These are phyloP conservation scores for Peromyscus maniculatus DNA, from an alignment of 2,113 vertebrate genomes.

Conservation along the genomic window DNA sequence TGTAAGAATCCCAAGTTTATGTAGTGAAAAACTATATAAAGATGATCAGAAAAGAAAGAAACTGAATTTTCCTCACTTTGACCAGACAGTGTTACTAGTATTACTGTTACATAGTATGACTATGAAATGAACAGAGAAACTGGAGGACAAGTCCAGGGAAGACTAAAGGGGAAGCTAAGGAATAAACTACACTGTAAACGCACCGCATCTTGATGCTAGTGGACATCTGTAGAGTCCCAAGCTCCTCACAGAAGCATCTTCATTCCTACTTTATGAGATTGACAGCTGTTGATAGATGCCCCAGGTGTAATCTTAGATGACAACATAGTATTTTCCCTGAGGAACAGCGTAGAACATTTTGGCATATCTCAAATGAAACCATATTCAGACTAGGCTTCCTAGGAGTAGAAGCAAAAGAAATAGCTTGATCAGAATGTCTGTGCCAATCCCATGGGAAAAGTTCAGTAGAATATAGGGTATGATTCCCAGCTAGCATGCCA, in stretches of 20 bases:
- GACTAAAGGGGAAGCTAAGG: not conserved
- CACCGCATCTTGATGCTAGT: not conserved
- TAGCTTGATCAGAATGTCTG: not conserved
- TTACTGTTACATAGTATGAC: not conserved
- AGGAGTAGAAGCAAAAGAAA: not conserved
- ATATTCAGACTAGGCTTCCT: not conserved
- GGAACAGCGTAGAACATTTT: not conserved
- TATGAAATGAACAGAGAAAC: not conserved
- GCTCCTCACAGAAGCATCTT: no score
- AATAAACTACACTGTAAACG: not conserved
- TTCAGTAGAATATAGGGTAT: accelerated
- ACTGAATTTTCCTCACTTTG: not conserved
- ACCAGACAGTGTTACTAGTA: not conserved
- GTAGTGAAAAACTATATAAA: not conserved
- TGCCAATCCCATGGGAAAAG: accelerated
- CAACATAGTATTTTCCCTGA: not conserved
- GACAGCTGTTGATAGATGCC: not conserved
- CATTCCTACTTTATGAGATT: not conserved
- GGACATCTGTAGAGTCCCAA: not conserved
- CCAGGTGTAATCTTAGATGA: no score
- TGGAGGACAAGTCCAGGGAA: not conserved
- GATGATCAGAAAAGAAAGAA: not conserved
- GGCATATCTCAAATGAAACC: no score
- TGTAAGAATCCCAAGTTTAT: not conserved
- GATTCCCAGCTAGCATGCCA: accelerated